Evolutionary conservation across 2,113 vertebrate genomes (phyloP).

Genomic region (Lophochroa leadbeateri): DNA sequence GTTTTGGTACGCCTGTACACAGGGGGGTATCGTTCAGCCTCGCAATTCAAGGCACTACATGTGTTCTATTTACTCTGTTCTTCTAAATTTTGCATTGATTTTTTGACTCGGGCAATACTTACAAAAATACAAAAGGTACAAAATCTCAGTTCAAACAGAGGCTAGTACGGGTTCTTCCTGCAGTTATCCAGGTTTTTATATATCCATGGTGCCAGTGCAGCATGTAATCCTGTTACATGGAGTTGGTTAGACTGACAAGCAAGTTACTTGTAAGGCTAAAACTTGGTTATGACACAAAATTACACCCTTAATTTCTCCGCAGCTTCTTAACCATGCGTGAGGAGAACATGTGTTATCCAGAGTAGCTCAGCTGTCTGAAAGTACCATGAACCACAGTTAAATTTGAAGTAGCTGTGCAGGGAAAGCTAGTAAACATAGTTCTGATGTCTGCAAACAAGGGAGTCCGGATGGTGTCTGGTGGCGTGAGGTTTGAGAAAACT

Average conservation of each 20-base stretch:
- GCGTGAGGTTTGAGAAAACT: not conserved
- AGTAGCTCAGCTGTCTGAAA: not conserved
- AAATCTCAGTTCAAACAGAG: not conserved
- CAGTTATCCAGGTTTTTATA: not conserved
- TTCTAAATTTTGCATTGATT: not conserved
- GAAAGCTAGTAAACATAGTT: not conserved
- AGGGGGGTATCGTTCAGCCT: fast-evolving
- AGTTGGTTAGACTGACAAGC: not conserved
- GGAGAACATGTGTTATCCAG: fast-evolving
- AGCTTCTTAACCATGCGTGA: not conserved
- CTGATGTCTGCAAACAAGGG: not conserved
- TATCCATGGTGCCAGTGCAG: fast-evolving
- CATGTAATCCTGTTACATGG: not conserved
- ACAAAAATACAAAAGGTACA: not conserved
- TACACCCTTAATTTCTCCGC: not conserved
- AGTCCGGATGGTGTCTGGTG: not conserved
- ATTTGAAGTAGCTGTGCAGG: not conserved
- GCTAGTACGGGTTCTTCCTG: not conserved
- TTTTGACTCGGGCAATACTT: fast-evolving
- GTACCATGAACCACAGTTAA: not conserved
- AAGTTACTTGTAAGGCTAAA: not conserved
- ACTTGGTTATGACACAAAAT: not conserved
- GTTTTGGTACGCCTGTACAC: not conserved
- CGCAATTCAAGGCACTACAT: fast-evolving
- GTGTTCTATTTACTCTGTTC: fast-evolving